Percentiles rank a stretch among this genome's conserved stretches.
These are phyloP conservation scores for Erebia ligea DNA, from an alignment of 2,888 invertebrate species.

Conservation along the genomic window DNA sequence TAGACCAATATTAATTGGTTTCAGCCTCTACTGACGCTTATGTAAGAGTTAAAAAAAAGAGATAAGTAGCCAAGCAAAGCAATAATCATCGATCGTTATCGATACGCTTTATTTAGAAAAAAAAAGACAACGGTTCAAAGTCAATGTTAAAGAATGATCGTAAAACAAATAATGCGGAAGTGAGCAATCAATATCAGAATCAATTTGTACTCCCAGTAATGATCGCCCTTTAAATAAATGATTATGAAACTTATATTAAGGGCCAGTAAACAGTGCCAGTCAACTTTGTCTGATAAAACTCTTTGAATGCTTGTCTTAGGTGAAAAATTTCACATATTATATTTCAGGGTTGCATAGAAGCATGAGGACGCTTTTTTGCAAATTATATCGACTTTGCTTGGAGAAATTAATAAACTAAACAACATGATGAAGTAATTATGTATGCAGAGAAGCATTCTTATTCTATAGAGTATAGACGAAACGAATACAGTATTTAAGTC, in stretches of 20 bases:
- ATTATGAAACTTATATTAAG: conserved; percentile 71
- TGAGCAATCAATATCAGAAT: conserved; percentile 75
- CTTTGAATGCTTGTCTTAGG: background rate
- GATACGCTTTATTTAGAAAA: conserved; percentile 51
- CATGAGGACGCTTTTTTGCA: too few relatives aligned
- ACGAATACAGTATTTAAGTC: background rate
- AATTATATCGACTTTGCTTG: too few relatives aligned
- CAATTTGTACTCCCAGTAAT: conserved; percentile 59
- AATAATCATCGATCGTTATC: conserved; percentile 40
- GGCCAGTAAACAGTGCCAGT: conserved; percentile 21
- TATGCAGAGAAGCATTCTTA: too few relatives aligned
- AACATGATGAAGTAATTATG: too few relatives aligned
- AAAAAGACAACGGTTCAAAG: conserved; percentile 51
- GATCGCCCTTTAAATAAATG: conserved; percentile 69
- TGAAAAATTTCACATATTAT: too few relatives aligned
- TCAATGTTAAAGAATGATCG: conserved; percentile 49
- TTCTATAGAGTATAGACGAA: too few relatives aligned
- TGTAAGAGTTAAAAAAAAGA: background rate
- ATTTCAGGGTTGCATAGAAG: too few relatives aligned
- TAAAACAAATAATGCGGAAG: conserved; percentile 70
- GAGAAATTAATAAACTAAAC: too few relatives aligned
- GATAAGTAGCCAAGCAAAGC: conserved; percentile 21
- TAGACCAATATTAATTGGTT: too few relatives aligned
- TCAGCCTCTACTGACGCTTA: background rate
- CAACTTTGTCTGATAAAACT: conserved; percentile 12